Evolutionary conservation across 2,888 invertebrate species (phyloP).

Genomic region (Drosophila percnosoma): DNA sequence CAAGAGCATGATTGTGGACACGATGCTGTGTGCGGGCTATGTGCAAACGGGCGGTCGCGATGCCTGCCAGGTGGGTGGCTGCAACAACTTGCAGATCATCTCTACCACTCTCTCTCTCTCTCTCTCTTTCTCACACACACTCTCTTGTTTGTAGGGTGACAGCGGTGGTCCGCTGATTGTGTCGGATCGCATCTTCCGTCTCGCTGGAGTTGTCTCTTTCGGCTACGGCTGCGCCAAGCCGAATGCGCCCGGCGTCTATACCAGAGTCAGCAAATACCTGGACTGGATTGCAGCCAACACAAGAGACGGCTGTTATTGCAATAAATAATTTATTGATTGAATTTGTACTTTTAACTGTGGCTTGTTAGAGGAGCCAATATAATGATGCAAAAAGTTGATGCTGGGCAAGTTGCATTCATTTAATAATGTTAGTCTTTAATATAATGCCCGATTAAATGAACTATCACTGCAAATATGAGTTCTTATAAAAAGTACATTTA

Average conservation of each 20-base stretch:
- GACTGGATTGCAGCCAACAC: slow-evolving; percentile 82
- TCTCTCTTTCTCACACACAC: background rate
- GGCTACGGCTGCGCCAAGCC: slow-evolving; percentile 83
- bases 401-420: background rate
- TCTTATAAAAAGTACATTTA: background rate
- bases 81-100: background rate
- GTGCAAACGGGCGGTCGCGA: slow-evolving; percentile 81
- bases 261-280: slow-evolving; percentile 81
- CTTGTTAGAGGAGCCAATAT: background rate
- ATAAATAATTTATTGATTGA: slow-evolving; percentile 26
- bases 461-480: background rate
- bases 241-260: slow-evolving; percentile 83
- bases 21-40: slow-evolving; percentile 83
- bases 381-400: background rate
- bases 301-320: slow-evolving; percentile 81
- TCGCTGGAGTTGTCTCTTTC: slow-evolving; percentile 83
- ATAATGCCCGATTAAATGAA: background rate
- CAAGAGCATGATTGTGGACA: slow-evolving; percentile 79
- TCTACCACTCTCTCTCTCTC: background rate
- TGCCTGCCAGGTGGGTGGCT: slow-evolving; percentile 82
- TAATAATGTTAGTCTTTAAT: background rate
- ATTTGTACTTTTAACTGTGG: background rate
- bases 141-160: slow-evolving; percentile 76
- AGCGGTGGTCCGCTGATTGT: slow-evolving; percentile 83
- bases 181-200: slow-evolving; percentile 72